Conservation (phyloP, 2,797 vertebrate genomes). For the Myotis vivesi region DNA sequence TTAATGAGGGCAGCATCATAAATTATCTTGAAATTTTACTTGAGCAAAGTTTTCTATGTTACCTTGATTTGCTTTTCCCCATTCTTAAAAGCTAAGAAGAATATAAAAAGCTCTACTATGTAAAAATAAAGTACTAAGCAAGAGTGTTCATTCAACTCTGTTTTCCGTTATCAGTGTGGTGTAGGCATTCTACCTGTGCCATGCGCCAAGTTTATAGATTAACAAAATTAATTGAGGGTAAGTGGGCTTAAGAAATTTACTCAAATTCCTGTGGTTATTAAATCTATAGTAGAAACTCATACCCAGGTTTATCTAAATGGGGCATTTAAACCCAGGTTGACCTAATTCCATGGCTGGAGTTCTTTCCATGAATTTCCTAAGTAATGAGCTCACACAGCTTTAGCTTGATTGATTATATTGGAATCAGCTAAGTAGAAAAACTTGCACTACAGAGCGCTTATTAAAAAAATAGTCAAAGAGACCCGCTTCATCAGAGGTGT, state of each 20-base stretch:
- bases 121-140: slow-evolving; percentile 6
- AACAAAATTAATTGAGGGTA: neutral
- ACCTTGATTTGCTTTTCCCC: neutral
- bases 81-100: slow-evolving; percentile 29
- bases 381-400: slow-evolving; percentile 35
- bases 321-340: slow-evolving; percentile 16
- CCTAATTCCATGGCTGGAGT: neutral
- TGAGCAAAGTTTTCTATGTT: neutral
- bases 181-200: neutral
- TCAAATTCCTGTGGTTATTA: neutral
- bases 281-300: neutral
- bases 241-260: neutral
- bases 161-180: neutral
- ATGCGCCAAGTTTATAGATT: neutral
- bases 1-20: neutral
- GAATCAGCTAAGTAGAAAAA: slow-evolving; percentile 49
- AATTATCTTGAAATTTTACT: neutral
- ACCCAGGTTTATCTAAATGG: slow-evolving; percentile 10
- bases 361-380: slow-evolving; percentile 48
- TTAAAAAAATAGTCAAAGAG: slow-evolving; percentile 36
- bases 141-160: neutral
- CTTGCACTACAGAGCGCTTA: neutral
- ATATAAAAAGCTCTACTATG: neutral
- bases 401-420: slow-evolving; percentile 55
- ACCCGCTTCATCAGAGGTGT: slow-evolving; percentile 10